A percentile compares a stretch with the other conserved stretches of the same genome.
phyloP scores from a whole-genome alignment of 1,140 invertebrate species.

The Polypedilum vanderplanki region DNA sequence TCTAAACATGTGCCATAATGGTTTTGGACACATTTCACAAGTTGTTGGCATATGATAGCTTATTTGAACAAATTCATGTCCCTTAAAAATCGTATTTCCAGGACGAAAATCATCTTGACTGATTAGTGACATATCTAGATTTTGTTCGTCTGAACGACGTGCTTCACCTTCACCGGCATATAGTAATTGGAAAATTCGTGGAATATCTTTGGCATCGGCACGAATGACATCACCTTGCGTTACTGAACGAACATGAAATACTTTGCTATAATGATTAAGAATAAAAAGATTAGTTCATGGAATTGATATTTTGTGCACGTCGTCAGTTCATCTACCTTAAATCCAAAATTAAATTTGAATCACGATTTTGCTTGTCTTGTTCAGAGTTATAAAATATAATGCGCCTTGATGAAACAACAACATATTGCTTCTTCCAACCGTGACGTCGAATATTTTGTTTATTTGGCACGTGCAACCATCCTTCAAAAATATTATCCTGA shows the following conservation, averaged over 20 bases:
- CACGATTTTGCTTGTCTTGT: constrained; percentile 82
- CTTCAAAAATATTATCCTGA: constrained; percentile 77
- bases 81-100: constrained; percentile 75
- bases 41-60: constrained; percentile 97
- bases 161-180: constrained; percentile 92
- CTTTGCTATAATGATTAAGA: constrained; percentile 65
- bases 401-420: constrained; percentile 93
- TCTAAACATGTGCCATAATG: constrained; percentile 94
- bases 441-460: constrained; percentile 92
- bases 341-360: constrained; percentile 91
- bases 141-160: constrained; percentile 66
- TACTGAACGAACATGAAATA: constrained; percentile 96
- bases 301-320: not conserved
- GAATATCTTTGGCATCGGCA: constrained; percentile 97
- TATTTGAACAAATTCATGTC: constrained; percentile 93
- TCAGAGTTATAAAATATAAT: constrained; percentile 97
- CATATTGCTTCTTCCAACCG: constrained; percentile 95
- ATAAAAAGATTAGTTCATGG: constrained; percentile 15
- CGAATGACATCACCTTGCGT: constrained; percentile 98
- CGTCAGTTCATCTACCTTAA: constrained; percentile 59
- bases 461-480: constrained; percentile 91
- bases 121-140: constrained; percentile 44
- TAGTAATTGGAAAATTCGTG: constrained; percentile 94
- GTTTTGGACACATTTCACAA: constrained; percentile 95
- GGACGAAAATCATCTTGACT: constrained; percentile 59